Conservation (phyloP, 2,797 vertebrate species). For the Crotalus adamanteus region DNA sequence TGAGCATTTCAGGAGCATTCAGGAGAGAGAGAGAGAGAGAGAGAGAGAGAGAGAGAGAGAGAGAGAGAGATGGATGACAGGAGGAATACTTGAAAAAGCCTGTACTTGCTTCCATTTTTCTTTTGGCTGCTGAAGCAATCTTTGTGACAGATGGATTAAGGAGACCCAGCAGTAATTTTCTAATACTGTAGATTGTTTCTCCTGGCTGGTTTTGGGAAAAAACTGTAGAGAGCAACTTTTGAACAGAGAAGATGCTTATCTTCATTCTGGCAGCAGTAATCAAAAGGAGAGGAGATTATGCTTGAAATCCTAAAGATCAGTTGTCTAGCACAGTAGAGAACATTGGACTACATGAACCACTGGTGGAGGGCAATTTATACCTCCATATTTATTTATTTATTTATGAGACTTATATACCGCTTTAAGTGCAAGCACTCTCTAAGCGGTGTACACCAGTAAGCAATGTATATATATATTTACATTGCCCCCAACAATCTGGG, state of each 20-base stretch:
- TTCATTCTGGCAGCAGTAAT: neutral
- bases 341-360: neutral
- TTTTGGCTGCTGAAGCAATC: neutral
- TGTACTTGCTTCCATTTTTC: slow-evolving; percentile 30
- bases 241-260: neutral
- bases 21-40: too few relatives aligned
- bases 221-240: too few relatives aligned
- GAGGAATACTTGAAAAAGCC: slow-evolving; percentile 37
- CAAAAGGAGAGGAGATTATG: neutral
- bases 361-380: neutral
- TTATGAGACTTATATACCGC: too few relatives aligned
- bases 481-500: too few relatives aligned
- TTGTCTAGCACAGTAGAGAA: neutral
- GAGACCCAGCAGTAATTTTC: neutral
- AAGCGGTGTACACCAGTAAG: too few relatives aligned
- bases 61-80: slow-evolving; percentile 9
- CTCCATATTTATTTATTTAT: neutral
- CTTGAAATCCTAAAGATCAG: neutral
- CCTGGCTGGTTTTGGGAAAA: neutral
- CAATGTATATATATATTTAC: too few relatives aligned
- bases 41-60: slow-evolving; percentile 14
- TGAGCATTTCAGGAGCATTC: slow-evolving; percentile 46
- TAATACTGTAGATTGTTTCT: neutral
- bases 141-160: neutral
- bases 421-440: too few relatives aligned